phyloP scores from a whole-genome alignment of 2,113 vertebrate species.

The Melanocharis versteri region DNA sequence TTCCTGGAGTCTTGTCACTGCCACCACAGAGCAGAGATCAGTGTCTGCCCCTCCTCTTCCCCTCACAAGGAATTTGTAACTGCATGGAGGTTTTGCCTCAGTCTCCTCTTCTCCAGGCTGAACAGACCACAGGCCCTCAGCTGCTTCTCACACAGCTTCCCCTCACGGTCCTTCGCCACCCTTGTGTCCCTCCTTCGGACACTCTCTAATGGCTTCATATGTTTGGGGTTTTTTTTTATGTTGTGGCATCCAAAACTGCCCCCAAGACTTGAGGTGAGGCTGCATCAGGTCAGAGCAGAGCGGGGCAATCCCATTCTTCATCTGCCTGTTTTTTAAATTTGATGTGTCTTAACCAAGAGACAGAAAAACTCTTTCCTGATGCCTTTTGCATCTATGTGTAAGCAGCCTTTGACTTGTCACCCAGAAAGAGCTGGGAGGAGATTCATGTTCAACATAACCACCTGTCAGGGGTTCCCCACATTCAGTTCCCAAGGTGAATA shows the following conservation, averaged over 20 bases:
- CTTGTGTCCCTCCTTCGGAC: accelerated
- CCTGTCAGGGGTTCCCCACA: neutral
- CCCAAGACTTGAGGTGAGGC: neutral
- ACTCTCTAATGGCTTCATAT: accelerated
- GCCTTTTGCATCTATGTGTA: neutral
- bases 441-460: accelerated
- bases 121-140: neutral
- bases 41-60: neutral
- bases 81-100: neutral
- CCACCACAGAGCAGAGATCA: neutral
- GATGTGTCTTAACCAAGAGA: neutral
- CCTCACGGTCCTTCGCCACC: accelerated
- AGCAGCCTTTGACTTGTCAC: neutral
- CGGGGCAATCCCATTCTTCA: neutral
- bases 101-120: neutral
- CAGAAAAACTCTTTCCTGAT: accelerated
- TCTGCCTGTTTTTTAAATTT: neutral
- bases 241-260: neutral
- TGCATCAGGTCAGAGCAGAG: too few relatives aligned
- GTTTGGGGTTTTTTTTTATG: too few relatives aligned
- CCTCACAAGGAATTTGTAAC: accelerated
- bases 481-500: neutral
- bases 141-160: accelerated
- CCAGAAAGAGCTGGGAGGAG: neutral
- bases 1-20: accelerated